Base-by-base conservation (phyloP, 2,113 vertebrate species). In the Colinus virginianus region DNA sequence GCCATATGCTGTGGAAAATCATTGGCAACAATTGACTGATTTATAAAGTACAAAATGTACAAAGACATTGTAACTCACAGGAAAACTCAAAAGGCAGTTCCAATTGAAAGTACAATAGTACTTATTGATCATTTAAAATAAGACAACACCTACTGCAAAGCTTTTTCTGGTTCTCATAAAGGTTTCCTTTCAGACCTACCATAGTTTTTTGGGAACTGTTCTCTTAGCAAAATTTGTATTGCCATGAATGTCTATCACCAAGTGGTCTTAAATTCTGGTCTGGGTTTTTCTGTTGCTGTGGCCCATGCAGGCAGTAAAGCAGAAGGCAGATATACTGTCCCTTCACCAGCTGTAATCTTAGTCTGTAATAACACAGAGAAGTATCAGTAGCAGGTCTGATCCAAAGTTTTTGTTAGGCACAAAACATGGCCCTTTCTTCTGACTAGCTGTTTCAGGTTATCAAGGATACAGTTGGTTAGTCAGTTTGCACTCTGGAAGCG, bases 1-100 rank as follows among this genome's bases (percentile, higher is more conserved):
- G 77, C 84, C 82, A 61, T 94, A 59, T 93, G 94, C 94, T 93
- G 82, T 74, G 63, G 87, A 92, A 97, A 97, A 87, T 95, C 77
- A 72, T 30, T 90, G 86, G 90, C 90, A 96, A 55, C 68, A 88
- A 83, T 88, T 92, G 93, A 89, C 77, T 58, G 84, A 64, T 96
- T 95, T 97, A 80, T 92, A 84, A 93, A 97, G 84, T 72, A 76
- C 66, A 23, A 93, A 40, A 53, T 12, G 55, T 58, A n/a, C 72
- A 68, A 80, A 56, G 90, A 59, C 77, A 92, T 48, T 53, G 56
- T 87, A 90, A 95, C 51, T 79, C 87, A 49, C 34, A 88, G 88
- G 71, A 89, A 93, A 93, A 88, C 77, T 79, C 61, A 75, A 51
- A 95, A 86, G 84, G 62, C 74, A 81, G n/a, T 92, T 93, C 64